phyloP scores from a whole-genome alignment of 2,113 vertebrate genomes.

The Xiphophorus hellerii region DNA sequence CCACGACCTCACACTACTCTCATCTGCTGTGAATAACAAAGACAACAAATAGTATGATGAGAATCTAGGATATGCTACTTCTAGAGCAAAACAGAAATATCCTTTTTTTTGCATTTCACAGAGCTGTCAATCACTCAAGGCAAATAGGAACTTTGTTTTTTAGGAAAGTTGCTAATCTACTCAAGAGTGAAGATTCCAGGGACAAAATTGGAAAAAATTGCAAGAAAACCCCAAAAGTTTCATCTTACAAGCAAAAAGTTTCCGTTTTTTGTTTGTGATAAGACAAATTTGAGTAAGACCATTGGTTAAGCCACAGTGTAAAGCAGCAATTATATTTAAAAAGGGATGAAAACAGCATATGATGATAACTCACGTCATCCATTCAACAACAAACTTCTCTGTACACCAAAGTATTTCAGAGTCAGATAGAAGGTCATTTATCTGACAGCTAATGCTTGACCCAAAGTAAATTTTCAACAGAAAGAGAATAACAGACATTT shows the following conservation, averaged over 20 bases:
- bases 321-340: background rate
- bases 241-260: no score
- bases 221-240: no score
- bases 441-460: background rate
- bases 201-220: no score
- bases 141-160: no score
- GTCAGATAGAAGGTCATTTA: background rate
- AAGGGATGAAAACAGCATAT: no score
- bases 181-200: no score
- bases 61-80: background rate
- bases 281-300: no score
- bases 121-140: no score
- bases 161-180: no score
- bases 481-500: background rate
- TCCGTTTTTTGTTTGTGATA: no score
- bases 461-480: background rate
- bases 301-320: no score
- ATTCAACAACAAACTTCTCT: background rate
- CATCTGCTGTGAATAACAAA: conserved; percentile 7
- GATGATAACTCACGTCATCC: background rate
- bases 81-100: background rate
- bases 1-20: conserved; percentile 12
- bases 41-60: background rate
- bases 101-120: no score
- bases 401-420: background rate